Evolutionary conservation across 92 coral and sea anemone species (phyloP), one percentile per base, ranked within the genome.

Genomic region (Blastomussa wellsi): DNA sequence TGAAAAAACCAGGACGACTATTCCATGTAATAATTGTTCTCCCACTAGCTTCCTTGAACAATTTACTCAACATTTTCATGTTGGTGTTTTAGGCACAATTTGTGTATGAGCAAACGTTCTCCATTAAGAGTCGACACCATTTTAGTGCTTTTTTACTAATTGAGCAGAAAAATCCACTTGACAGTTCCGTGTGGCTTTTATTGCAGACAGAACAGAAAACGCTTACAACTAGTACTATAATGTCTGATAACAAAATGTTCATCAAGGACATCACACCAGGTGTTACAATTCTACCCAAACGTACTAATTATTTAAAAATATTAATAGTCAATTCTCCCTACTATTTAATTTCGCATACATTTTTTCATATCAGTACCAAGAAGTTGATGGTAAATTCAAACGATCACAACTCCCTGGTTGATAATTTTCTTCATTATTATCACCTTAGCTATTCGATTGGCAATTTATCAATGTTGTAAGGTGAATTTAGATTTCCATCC

Each of bases 111-210:
- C n/a, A n/a, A n/a, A n/a, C n/a, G n/a, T n/a, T n/a, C n/a, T n/a
- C n/a, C n/a, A n/a, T n/a, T n/a, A n/a, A n/a, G n/a, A n/a, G n/a
- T n/a, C n/a, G n/a, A n/a, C n/a, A n/a, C n/a, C n/a, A n/a, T n/a
- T n/a, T n/a, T n/a, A n/a, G n/a, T n/a, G n/a, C n/a, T n/a, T n/a
- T n/a, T n/a, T n/a, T n/a, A n/a, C n/a, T n/a, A n/a, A n/a, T n/a
- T n/a, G n/a, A n/a, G n/a, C n/a, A n/a, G n/a, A n/a, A n/a, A n/a
- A n/a, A n/a, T n/a, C n/a, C n/a, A n/a, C n/a, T n/a, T n/a, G n/a
- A n/a, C n/a, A n/a, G n/a, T n/a, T n/a, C n/a, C n/a, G n/a, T 15
- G 57, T 51, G 72, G 32, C 72, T 66, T 66, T 66, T 66, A 66
- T 66, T 66, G 72, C 72, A 66, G 72, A 66, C 38, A 66, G 39